These are phyloP conservation scores for Smutsia temminckii DNA, from an alignment of 2,797 vertebrate genomes.

Conservation along the genomic window DNA sequence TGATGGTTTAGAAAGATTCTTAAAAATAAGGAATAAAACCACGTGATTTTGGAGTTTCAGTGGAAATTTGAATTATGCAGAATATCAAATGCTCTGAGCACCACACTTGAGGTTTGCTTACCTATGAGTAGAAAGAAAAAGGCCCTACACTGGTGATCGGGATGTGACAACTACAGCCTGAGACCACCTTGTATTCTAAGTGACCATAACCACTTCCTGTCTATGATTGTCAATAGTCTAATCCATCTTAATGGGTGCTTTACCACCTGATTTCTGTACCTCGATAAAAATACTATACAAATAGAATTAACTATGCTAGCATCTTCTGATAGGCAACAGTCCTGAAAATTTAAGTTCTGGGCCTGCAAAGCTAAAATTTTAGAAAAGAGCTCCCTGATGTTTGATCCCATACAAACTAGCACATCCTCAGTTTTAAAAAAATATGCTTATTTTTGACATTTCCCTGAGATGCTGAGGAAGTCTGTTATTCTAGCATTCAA, in stretches of 20 bases:
- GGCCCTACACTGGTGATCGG: background rate
- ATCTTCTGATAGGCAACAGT: background rate
- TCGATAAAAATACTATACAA: conserved; percentile 15
- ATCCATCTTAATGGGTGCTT: background rate
- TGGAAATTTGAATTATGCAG: background rate
- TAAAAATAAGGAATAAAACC: background rate
- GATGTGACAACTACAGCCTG: background rate
- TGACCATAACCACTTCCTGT: background rate
- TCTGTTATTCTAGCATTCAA: background rate
- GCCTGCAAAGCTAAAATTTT: background rate
- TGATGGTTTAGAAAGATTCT: background rate
- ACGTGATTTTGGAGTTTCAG: background rate
- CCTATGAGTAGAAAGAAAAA: background rate
- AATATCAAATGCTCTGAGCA: background rate
- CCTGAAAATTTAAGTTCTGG: conserved; percentile 2
- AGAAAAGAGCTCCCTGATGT: background rate
- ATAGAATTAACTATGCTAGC: background rate
- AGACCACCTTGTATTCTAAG: background rate
- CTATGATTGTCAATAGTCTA: background rate
- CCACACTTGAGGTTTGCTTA: background rate
- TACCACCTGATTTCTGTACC: background rate
- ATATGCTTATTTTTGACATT: background rate
- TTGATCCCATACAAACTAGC: background rate
- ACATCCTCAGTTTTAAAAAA: background rate
- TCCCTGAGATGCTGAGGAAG: background rate